Evolutionary conservation across 2,888 invertebrate genomes (phyloP).

Genomic region (Heliconius erato): DNA sequence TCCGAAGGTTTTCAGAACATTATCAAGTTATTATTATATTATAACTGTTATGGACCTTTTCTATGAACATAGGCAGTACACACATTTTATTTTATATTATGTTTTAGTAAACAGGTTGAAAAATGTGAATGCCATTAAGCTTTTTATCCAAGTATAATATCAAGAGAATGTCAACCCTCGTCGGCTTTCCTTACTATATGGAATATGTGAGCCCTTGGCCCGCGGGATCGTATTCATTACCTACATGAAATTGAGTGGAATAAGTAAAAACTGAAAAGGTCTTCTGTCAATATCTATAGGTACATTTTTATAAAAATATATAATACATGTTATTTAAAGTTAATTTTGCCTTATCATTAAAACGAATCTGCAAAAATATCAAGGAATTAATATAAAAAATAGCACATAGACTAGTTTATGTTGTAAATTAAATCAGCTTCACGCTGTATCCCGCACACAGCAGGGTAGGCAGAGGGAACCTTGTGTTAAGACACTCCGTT

Average conservation of each 20-base stretch:
- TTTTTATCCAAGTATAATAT: constrained; percentile 36
- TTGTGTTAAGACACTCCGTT: no score
- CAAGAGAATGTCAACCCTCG: constrained; percentile 39
- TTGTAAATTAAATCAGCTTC: not conserved
- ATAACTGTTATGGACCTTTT: not conserved
- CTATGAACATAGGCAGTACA: not conserved
- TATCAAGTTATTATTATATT: not conserved
- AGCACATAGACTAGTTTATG: no score
- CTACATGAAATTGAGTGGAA: constrained; percentile 32
- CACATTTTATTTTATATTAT: not conserved
- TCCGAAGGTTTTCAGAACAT: not conserved
- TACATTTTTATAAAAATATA: not conserved
- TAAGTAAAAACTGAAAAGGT: constrained; percentile 21
- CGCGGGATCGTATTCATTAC: constrained; percentile 34
- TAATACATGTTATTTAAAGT: not conserved
- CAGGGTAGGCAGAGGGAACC: no score
- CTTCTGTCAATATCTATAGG: constrained; percentile 3
- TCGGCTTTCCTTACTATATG: constrained; percentile 33
- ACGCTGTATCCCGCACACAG: not conserved
- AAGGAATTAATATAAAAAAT: no score
- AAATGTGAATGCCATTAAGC: constrained; percentile 24
- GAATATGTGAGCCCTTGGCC: constrained; percentile 30
- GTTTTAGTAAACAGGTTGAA: constrained; percentile 25
- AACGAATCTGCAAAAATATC: no score
- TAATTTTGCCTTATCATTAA: no score